phyloP scores from a whole-genome alignment of 2,797 vertebrate species.

The Neoniphon sammara region DNA sequence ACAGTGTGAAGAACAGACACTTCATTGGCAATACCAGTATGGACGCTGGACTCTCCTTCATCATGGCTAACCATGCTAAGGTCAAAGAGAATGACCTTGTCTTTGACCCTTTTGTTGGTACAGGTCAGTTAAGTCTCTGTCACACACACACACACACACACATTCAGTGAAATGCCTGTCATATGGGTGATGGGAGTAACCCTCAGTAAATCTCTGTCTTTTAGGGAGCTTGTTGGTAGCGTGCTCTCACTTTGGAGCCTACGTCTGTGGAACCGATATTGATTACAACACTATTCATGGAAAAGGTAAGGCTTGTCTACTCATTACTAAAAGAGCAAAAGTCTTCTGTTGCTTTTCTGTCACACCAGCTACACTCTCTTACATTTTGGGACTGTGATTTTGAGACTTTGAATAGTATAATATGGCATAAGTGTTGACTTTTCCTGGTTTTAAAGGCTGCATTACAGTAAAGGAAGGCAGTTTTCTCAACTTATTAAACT shows the following conservation, averaged over 20 bases:
- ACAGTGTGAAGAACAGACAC: slow-evolving; percentile 97
- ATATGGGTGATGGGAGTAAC: not conserved
- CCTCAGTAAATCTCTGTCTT: slow-evolving; percentile 33
- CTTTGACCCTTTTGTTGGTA: slow-evolving; percentile 98
- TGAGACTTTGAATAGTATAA: too few species aligned
- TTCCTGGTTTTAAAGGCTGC: too few species aligned
- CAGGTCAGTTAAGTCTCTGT: slow-evolving; percentile 82
- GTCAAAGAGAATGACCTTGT: slow-evolving; percentile 93
- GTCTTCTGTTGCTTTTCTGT: too few species aligned
- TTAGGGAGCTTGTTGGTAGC: slow-evolving; percentile 94
- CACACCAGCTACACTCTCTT: too few species aligned
- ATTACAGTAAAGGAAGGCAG: too few species aligned
- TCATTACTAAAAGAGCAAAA: too few species aligned
- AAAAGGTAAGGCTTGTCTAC: slow-evolving; percentile 81
- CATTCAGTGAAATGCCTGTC: not conserved
- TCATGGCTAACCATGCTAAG: slow-evolving; percentile 96
- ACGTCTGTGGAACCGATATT: slow-evolving; percentile 95
- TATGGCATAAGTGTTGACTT: too few species aligned
- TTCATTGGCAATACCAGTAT: slow-evolving; percentile 99
- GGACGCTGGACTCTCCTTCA: slow-evolving; percentile 96
- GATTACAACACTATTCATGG: slow-evolving; percentile 98
- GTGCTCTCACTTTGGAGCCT: slow-evolving; percentile 95
- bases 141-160: not conserved
- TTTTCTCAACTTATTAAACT: too few species aligned
- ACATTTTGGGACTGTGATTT: too few species aligned